Evolutionary conservation across 2,888 invertebrate species (phyloP).

Genomic region (Hirtodrosophila confusa): DNA sequence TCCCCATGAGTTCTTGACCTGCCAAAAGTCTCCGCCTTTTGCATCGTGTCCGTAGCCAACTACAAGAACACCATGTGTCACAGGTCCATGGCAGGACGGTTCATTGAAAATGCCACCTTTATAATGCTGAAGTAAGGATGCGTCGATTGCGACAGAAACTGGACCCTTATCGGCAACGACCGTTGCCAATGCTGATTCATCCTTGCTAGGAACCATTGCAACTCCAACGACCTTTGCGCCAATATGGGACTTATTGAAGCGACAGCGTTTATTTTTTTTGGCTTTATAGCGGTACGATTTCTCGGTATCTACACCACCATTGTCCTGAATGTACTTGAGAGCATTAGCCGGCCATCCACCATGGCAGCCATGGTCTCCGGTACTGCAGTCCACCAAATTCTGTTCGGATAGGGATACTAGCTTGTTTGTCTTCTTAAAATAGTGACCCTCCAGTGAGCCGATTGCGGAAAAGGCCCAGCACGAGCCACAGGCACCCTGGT

Average conservation of each 20-base stretch:
- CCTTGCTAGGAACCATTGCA: conserved; percentile 90
- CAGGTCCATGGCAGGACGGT: conserved; percentile 86
- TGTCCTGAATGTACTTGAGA: conserved; percentile 93
- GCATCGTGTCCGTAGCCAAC: conserved; percentile 94
- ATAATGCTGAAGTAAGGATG: conserved; percentile 95
- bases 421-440: conserved; percentile 1
- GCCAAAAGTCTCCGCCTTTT: conserved; percentile 86
- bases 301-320: conserved; percentile 84
- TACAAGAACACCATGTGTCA: conserved; percentile 96
- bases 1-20: conserved; percentile 98
- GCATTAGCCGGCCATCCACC: conserved; percentile 96
- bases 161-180: conserved; percentile 95
- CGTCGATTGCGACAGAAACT: conserved; percentile 94
- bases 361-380: conserved; percentile 94
- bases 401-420: conserved; percentile 20
- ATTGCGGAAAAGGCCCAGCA: conserved; percentile 22
- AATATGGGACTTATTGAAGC: conserved; percentile 86
- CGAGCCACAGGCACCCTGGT: conserved; percentile 23
- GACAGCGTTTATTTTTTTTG: conserved; percentile 91
- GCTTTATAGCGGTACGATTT: conserved; percentile 90
- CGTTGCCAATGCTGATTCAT: conserved; percentile 85
- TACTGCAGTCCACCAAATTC: conserved; percentile 19
- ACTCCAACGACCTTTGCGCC: conserved; percentile 91
- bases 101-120: conserved; percentile 96
- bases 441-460: conserved; percentile 13